Evolutionary conservation across 2,888 invertebrate species (phyloP).

Genomic region (Leptodirus hochenwartii): DNA sequence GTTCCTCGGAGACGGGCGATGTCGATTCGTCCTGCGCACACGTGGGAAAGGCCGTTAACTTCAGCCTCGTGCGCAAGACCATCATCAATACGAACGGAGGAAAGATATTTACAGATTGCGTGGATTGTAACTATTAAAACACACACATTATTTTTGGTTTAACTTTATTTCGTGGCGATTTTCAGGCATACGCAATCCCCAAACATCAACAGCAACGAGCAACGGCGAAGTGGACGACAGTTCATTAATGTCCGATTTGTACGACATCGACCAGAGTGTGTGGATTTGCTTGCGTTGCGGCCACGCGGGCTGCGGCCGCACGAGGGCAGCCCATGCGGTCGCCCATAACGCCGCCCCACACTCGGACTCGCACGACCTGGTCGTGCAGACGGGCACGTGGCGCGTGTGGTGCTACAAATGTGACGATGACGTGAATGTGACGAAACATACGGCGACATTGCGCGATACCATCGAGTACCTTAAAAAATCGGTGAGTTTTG

Average conservation of each 20-base stretch:
- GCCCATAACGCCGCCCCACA: conserved; percentile 56
- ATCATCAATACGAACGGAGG: conserved; percentile 26
- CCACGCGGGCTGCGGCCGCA: conserved; percentile 53
- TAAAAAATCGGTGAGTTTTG: conserved; percentile 7
- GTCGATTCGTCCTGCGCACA: conserved; percentile 49
- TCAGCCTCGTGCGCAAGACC: conserved; percentile 37
- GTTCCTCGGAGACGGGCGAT: conserved; percentile 53
- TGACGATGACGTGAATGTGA: conserved; percentile 44
- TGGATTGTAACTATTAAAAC: conserved; percentile 26
- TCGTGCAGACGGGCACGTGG: conserved; percentile 52
- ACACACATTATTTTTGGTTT: no score
- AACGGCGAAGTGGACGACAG: no score
- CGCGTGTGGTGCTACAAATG: conserved; percentile 67
- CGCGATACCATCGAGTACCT: conserved; percentile 31
- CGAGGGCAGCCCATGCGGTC: conserved; percentile 49
- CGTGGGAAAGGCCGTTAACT: conserved; percentile 47
- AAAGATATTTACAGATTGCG: conserved; percentile 34
- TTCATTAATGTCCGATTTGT: no score
- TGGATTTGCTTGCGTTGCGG: conserved; percentile 78
- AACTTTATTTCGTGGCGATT: no score
- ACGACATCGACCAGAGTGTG: conserved; percentile 32
- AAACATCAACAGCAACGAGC: no score
- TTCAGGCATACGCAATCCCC: no score
- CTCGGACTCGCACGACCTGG: conserved; percentile 58
- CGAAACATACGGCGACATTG: conserved; percentile 45